Evolutionary conservation across 2,113 vertebrate species (phyloP).

Genomic region (Tragulus kanchil): DNA sequence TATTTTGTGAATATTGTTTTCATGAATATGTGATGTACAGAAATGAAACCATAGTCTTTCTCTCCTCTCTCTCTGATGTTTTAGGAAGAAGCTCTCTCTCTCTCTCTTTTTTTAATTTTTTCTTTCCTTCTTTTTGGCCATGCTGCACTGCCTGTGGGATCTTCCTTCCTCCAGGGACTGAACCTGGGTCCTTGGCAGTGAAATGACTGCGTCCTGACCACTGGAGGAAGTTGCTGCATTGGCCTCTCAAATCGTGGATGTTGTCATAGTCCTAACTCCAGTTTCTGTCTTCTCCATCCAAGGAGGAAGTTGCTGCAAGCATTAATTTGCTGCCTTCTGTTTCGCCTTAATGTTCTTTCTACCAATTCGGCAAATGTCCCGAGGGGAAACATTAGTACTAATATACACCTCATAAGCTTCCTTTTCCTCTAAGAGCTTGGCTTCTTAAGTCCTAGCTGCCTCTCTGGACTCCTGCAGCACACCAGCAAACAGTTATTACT

Average conservation of each 20-base stretch:
- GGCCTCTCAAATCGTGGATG: background rate
- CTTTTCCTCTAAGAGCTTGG: background rate
- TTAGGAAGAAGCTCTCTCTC: background rate
- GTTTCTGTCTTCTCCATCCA: background rate
- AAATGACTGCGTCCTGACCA: background rate
- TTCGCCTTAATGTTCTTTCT: background rate
- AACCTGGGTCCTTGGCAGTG: background rate
- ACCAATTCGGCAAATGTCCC: background rate
- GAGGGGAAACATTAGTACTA: background rate
- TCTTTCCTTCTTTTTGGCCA: background rate
- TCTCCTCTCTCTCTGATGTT: background rate
- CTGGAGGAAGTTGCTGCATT: background rate
- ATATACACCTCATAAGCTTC: background rate
- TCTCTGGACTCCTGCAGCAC: background rate
- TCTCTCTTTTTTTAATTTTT: background rate
- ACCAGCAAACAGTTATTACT: background rate
- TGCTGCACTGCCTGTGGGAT: background rate
- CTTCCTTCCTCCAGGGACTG: background rate
- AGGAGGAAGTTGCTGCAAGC: background rate
- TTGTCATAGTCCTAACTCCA: background rate
- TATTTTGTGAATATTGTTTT: constrained; percentile 58
- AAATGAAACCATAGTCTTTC: constrained; percentile 37
- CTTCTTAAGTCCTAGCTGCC: background rate
- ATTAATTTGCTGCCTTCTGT: background rate
- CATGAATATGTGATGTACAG: background rate